A percentile compares a stretch with the other conserved stretches of the same genome.
Conservation (phyloP, 2,113 vertebrate species). For the Sceloporus tristichus region DNA sequence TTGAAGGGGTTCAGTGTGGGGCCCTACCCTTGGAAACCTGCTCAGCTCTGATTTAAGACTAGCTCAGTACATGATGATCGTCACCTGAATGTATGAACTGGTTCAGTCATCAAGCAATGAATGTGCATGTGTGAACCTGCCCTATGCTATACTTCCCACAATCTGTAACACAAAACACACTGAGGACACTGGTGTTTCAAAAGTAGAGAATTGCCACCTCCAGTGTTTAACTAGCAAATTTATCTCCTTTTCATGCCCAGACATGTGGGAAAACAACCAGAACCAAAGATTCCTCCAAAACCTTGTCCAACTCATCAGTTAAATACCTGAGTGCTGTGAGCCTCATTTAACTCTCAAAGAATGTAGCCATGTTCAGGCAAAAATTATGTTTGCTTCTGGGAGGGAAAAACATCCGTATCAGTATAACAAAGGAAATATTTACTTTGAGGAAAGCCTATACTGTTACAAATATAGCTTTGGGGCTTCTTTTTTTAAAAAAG, state of each 20-base stretch:
- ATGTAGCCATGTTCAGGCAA: slow-evolving; percentile 23
- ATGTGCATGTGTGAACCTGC: no score
- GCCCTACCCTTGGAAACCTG: background rate
- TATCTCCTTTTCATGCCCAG: background rate
- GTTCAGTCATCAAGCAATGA: background rate
- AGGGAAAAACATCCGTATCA: slow-evolving; percentile 40
- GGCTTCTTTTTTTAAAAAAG: slow-evolving; percentile 31
- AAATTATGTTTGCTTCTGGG: slow-evolving; percentile 52
- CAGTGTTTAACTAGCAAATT: background rate
- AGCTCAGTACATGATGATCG: no score
- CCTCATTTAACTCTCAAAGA: slow-evolving; percentile 21
- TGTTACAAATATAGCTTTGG: slow-evolving; percentile 40
- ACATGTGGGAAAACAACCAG: background rate
- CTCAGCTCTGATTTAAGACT: background rate
- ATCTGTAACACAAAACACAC: background rate
- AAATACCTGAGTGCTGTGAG: slow-evolving; percentile 4
- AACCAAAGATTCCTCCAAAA: slow-evolving; percentile 24
- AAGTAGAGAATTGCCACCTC: background rate
- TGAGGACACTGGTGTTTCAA: background rate
- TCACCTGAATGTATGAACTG: background rate
- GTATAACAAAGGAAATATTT: slow-evolving; percentile 61
- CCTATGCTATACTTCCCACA: background rate
- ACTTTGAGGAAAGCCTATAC: slow-evolving; percentile 48
- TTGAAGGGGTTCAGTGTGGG: background rate
- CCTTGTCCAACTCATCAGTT: slow-evolving; percentile 25